Conservation (phyloP, 2,797 vertebrate genomes). For the Eulemur mongoz region DNA sequence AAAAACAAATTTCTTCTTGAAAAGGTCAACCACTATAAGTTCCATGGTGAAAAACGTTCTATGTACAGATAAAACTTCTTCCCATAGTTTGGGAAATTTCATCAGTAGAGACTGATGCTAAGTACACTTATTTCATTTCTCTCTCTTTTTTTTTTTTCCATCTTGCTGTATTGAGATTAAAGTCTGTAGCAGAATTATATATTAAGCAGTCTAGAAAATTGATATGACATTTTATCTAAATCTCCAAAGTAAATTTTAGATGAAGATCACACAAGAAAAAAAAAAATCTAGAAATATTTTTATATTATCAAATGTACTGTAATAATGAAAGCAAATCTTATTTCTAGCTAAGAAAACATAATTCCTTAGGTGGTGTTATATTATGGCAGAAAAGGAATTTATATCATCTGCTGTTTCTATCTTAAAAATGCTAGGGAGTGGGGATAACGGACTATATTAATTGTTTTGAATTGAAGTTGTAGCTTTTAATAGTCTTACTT, state of each 20-base stretch:
- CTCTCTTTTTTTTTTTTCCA: neutral
- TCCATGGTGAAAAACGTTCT: accelerated
- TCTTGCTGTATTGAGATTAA: constrained; percentile 22
- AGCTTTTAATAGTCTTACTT: neutral
- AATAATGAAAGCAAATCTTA: constrained; percentile 41
- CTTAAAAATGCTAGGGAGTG: neutral
- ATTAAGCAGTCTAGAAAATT: constrained; percentile 62
- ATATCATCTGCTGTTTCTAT: neutral
- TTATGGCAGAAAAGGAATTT: neutral
- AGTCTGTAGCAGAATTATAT: neutral
- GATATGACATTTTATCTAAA: constrained; percentile 64
- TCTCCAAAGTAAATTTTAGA: constrained; percentile 67
- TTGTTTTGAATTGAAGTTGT: neutral
- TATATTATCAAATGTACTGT: constrained; percentile 16
- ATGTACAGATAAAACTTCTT: neutral
- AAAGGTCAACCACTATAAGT: neutral
- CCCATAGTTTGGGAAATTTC: neutral
- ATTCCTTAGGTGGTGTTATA: constrained; percentile 8
- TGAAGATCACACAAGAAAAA: neutral
- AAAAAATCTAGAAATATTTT: constrained; percentile 7
- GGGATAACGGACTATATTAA: neutral
- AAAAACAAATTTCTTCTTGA: neutral
- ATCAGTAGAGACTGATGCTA: neutral
- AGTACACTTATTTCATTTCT: neutral
- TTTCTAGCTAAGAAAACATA: constrained; percentile 45